These are phyloP conservation scores for Eptesicus fuscus DNA, from an alignment of 2,113 vertebrate genomes.

Conservation along the genomic window DNA sequence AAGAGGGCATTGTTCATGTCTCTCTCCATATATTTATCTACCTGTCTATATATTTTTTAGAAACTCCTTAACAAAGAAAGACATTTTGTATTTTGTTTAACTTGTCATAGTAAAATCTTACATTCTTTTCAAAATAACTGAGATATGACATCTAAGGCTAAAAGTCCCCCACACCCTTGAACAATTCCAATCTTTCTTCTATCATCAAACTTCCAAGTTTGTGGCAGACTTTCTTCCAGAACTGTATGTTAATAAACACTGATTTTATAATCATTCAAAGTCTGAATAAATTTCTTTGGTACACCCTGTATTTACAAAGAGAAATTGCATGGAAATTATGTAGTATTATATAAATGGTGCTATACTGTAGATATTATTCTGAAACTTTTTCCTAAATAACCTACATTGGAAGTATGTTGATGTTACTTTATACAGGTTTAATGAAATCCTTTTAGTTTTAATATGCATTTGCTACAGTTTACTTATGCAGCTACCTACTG, in stretches of 20 bases:
- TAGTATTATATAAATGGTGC: neutral
- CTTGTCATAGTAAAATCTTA: neutral
- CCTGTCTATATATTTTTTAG: neutral
- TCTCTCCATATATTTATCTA: neutral
- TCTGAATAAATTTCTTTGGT: no score
- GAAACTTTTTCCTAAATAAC: neutral
- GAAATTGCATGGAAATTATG: neutral
- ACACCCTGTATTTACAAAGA: neutral
- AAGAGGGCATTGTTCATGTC: neutral
- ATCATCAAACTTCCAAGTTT: neutral
- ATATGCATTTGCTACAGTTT: neutral
- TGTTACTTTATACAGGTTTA: neutral
- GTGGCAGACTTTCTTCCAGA: neutral
- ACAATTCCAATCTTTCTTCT: neutral
- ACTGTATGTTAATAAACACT: no score
- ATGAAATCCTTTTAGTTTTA: neutral
- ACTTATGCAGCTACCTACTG: neutral
- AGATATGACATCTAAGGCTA: neutral
- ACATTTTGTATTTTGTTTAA: neutral
- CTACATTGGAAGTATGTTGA: neutral
- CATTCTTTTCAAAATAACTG: neutral
- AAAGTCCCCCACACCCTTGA: neutral
- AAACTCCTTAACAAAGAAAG: neutral
- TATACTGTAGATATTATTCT: neutral
- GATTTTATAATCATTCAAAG: no score